Evolutionary conservation across 1,140 invertebrate genomes (phyloP).

Genomic region (Euglossa dilemma): DNA sequence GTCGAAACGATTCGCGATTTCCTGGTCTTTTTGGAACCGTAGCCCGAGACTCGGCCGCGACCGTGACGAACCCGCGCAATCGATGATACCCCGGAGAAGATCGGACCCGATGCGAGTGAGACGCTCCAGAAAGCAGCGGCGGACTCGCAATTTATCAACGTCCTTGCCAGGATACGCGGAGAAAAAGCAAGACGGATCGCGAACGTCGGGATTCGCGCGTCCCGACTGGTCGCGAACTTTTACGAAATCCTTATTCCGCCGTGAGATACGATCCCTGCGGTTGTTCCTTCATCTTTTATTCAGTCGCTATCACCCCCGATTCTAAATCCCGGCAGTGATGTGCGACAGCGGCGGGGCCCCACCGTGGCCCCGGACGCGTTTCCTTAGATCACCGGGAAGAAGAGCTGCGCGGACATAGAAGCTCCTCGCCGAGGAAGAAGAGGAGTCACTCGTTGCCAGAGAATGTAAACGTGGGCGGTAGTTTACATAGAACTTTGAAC

Average conservation of each 20-base stretch:
- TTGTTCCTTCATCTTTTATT: slow-evolving; percentile 50
- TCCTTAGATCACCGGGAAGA: slow-evolving; percentile 57
- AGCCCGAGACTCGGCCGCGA: too few relatives aligned
- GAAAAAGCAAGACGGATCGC: background rate
- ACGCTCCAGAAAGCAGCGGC: background rate
- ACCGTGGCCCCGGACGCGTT: slow-evolving; percentile 18
- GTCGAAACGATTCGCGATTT: background rate
- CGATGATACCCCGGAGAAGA: background rate
- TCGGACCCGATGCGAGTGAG: background rate
- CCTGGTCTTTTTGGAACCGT: too few relatives aligned
- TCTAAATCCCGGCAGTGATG: slow-evolving; percentile 32
- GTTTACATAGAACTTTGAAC: slow-evolving; percentile 72
- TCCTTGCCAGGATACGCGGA: background rate
- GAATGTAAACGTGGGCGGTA: slow-evolving; percentile 71
- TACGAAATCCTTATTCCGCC: slow-evolving; percentile 14
- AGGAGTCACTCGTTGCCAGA: slow-evolving; percentile 16
- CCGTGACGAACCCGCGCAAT: too few relatives aligned
- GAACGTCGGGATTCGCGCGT: background rate
- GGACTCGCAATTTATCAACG: slow-evolving; percentile 6
- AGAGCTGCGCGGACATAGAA: slow-evolving; percentile 38
- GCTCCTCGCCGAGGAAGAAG: background rate
- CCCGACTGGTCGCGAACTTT: background rate
- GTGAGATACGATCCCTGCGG: background rate
- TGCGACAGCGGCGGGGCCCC: slow-evolving; percentile 12
- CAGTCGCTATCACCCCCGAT: slow-evolving; percentile 45